A percentile compares a stretch with the other conserved stretches of the same genome.
Conservation (phyloP, 2,888 invertebrate genomes). For the Diabrotica balteata region DNA sequence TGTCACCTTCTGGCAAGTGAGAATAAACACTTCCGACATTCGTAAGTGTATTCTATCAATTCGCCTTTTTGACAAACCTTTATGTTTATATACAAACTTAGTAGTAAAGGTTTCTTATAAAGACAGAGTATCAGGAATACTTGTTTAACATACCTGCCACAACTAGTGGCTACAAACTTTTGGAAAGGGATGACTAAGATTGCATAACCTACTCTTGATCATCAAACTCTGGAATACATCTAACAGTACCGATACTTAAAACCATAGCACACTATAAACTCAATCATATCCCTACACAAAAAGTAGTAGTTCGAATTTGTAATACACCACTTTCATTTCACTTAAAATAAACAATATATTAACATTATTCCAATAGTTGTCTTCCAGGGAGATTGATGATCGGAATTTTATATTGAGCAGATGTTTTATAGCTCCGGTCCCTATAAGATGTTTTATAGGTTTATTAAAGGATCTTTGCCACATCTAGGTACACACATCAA, state of each 20-base stretch:
- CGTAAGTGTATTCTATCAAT: conserved; percentile 3
- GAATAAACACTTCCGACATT: conserved; percentile 47
- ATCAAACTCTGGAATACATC: conserved; percentile 47
- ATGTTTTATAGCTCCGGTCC: conserved; percentile 31
- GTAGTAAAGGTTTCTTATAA: conserved; percentile 4
- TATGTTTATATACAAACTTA: conserved; percentile 1
- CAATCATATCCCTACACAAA: conserved; percentile 27
- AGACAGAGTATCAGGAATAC: conserved; percentile 21
- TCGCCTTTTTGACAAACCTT: conserved; percentile 1
- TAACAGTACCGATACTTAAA: conserved; percentile 29
- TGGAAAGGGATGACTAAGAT: conserved; percentile 49
- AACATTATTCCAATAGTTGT: conserved; percentile 24
- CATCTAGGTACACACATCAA: conserved; percentile 16
- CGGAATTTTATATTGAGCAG: conserved; percentile 30
- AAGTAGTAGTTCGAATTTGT: conserved; percentile 28
- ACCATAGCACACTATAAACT: conserved; percentile 21
- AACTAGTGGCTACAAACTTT: conserved; percentile 36
- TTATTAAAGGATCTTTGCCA: conserved; percentile 34
- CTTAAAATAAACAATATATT: conserved; percentile 22
- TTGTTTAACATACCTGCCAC: conserved; percentile 37
- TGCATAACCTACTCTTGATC: conserved; percentile 49
- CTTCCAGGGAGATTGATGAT: conserved; percentile 45
- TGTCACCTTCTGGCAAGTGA: conserved; percentile 56
- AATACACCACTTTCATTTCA: conserved; percentile 12
- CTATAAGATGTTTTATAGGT: conserved; percentile 27